A percentile compares a stretch with the other conserved stretches of the same genome.
Evolutionary conservation across 2,113 vertebrate species (phyloP).

Genomic region (Channa argus): DNA sequence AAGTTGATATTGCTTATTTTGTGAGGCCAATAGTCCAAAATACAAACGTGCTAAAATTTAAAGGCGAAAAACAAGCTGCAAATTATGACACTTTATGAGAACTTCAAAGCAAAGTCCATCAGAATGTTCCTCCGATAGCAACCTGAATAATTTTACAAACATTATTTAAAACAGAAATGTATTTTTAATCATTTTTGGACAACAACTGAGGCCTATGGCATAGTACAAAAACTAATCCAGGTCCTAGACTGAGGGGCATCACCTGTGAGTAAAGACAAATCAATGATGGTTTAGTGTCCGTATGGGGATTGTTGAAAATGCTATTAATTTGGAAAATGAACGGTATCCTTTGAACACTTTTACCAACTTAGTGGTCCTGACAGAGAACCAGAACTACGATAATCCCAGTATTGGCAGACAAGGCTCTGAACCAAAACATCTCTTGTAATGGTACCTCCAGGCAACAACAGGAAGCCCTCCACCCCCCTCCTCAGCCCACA

Average conservation of each 20-base stretch:
- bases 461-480: slow-evolving; percentile 24
- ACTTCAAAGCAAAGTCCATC: background rate
- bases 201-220: no score
- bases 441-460: slow-evolving; percentile 45
- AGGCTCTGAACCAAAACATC: slow-evolving; percentile 54
- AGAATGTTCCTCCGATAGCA: no score
- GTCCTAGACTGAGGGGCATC: no score
- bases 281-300: no score
- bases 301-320: no score
- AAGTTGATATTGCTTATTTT: background rate
- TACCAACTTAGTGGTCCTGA: slow-evolving; percentile 34
- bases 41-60: background rate
- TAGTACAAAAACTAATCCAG: no score
- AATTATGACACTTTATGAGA: background rate
- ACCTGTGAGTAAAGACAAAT: no score
- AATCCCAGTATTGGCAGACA: slow-evolving; percentile 17
- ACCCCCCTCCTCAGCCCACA: slow-evolving; percentile 37
- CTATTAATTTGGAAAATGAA: no score
- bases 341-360: no score
- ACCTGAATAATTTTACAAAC: no score
- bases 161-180: no score
- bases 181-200: no score
- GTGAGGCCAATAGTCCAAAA: background rate
- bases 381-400: slow-evolving; percentile 16
- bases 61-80: background rate